These are phyloP conservation scores for Argyresthia albistria DNA, from an alignment of 2,888 invertebrate genomes.

Conservation along the genomic window DNA sequence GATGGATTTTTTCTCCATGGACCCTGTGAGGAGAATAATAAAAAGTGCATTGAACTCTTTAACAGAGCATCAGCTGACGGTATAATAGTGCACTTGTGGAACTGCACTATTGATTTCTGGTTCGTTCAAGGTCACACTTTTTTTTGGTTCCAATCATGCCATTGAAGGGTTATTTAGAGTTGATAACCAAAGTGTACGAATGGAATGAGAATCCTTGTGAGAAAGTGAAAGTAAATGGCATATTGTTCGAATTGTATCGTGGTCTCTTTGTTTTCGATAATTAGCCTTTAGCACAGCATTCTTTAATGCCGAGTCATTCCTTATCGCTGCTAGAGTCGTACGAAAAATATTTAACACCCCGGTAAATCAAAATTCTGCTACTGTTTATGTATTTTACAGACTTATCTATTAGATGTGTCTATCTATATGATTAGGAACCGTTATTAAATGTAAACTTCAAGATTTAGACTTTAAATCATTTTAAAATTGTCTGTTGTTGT, in stretches of 20 bases:
- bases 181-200: not conserved
- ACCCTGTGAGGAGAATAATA: slow-evolving; percentile 40
- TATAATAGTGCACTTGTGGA: slow-evolving; percentile 60
- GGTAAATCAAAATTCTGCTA: no score
- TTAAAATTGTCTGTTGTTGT: no score
- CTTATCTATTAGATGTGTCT: no score
- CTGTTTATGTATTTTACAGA: no score
- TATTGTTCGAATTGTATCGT: not conserved
- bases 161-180: slow-evolving; percentile 3
- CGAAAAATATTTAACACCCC: no score
- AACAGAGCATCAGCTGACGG: slow-evolving; percentile 61
- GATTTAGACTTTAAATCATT: no score
- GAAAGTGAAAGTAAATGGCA: no score
- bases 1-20: slow-evolving; percentile 43
- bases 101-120: slow-evolving; percentile 53
- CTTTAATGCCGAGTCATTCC: not conserved
- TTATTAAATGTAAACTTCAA: no score
- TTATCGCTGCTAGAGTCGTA: not conserved
- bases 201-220: not conserved
- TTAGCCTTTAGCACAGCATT: not conserved
- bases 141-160: not conserved
- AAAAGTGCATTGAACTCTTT: slow-evolving; percentile 62
- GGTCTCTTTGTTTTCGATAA: no score
- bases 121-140: slow-evolving; percentile 44
- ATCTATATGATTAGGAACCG: no score